Evolutionary conservation across 2,797 vertebrate genomes (phyloP).

Genomic region (Silurus aristotelis): DNA sequence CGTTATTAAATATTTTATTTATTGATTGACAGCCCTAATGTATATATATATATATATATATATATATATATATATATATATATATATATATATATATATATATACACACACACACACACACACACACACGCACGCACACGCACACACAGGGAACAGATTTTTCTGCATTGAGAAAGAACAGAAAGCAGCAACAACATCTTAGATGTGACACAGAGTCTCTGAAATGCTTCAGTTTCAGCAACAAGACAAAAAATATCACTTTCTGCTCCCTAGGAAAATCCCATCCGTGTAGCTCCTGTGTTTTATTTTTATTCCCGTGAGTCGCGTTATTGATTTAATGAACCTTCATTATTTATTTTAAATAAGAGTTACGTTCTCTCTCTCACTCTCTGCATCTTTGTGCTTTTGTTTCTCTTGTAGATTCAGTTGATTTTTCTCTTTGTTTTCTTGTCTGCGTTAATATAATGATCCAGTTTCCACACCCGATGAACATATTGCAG

Average conservation of each 20-base stretch:
- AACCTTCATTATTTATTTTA: constrained; percentile 6
- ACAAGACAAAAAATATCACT: constrained; percentile 15
- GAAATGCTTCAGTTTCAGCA: background rate
- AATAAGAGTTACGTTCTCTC: background rate
- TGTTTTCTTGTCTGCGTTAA: too few species aligned
- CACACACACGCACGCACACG: too few species aligned
- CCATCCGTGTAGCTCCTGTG: background rate
- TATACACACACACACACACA: too few species aligned
- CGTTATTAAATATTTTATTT: too few species aligned
- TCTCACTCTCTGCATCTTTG: background rate
- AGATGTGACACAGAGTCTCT: background rate
- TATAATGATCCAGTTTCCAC: background rate
- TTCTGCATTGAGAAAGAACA: background rate
- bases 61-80: too few species aligned
- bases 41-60: too few species aligned
- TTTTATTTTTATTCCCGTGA: background rate
- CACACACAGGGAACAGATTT: background rate
- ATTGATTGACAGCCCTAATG: too few species aligned
- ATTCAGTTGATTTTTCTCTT: background rate
- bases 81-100: too few species aligned
- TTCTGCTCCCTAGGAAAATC: background rate
- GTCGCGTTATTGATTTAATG: background rate
- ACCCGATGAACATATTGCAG: background rate
- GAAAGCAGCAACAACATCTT: background rate
- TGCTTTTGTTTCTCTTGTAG: background rate